Evolutionary conservation across 1,140 invertebrate species (phyloP).

Genomic region (Limonius californicus): DNA sequence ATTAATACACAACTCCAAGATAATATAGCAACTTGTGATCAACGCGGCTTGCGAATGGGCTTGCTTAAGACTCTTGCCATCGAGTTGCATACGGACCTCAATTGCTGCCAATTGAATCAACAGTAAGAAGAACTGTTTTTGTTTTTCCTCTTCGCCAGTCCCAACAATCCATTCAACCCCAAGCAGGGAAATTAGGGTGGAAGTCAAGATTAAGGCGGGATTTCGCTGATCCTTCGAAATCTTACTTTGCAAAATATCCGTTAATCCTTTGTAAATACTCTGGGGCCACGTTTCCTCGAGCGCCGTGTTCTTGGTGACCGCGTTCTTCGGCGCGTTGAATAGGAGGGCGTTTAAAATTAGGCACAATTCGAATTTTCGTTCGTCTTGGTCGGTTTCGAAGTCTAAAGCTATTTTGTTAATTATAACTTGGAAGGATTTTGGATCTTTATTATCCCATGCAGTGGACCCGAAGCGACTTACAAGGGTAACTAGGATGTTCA

Average conservation of each 20-base stretch:
- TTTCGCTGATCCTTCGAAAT: slow-evolving; percentile 83
- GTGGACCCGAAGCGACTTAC: slow-evolving; percentile 63
- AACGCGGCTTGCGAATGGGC: slow-evolving; percentile 71
- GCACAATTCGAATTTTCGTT: slow-evolving; percentile 83
- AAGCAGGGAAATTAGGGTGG: slow-evolving; percentile 74
- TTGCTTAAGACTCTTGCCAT: slow-evolving; percentile 77
- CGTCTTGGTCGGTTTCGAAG: slow-evolving; percentile 81
- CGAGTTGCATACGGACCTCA: slow-evolving; percentile 88
- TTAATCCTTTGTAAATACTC: slow-evolving; percentile 72
- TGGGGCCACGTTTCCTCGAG: slow-evolving; percentile 70
- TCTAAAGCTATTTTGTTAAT: slow-evolving; percentile 80
- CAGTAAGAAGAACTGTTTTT: slow-evolving; percentile 77
- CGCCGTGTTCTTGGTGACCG: slow-evolving; percentile 55
- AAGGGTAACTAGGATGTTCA: slow-evolving; percentile 71
- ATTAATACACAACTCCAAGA: slow-evolving; percentile 76
- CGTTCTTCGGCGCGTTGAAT: slow-evolving; percentile 64
- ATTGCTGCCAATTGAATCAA: slow-evolving; percentile 83
- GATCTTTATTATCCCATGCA: slow-evolving; percentile 69
- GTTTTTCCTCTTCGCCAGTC: slow-evolving; percentile 68
- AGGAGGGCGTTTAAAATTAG: slow-evolving; percentile 70
- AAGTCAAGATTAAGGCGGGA: slow-evolving; percentile 77
- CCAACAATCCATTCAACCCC: slow-evolving; percentile 78
- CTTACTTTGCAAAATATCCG: slow-evolving; percentile 80
- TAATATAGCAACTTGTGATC: slow-evolving; percentile 76
- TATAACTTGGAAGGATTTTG: slow-evolving; percentile 74